These are phyloP conservation scores for Calvadosia cruxmelitensis DNA, from an alignment of 30 jellyfish, hydroid and myxozoan species.

Conservation along the genomic window DNA sequence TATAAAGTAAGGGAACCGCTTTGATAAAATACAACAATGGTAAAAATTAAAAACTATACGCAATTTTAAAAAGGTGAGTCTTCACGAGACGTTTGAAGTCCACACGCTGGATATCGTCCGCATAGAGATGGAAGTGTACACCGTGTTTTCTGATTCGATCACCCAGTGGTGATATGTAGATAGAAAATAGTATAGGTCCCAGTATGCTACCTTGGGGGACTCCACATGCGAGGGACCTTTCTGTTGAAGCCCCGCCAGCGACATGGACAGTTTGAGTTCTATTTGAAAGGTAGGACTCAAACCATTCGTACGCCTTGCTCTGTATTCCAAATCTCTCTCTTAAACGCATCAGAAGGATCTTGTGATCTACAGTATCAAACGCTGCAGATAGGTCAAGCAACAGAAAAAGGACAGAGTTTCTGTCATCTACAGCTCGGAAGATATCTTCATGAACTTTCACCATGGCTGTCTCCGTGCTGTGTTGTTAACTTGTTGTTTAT, in stretches of 20 bases:
- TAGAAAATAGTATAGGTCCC: background rate
- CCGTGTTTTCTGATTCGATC: background rate
- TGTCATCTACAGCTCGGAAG: background rate
- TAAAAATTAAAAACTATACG: too few relatives aligned
- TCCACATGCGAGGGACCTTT: background rate
- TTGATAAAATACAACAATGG: too few relatives aligned
- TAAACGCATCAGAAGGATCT: background rate
- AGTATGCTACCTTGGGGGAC: background rate
- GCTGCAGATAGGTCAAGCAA: background rate
- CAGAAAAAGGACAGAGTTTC: background rate
- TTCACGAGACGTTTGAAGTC: too few relatives aligned
- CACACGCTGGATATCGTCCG: background rate
- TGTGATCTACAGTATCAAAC: background rate
- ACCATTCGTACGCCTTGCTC: background rate
- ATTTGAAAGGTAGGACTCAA: background rate
- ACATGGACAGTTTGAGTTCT: background rate
- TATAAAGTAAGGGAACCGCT: too few relatives aligned
- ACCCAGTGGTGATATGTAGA: background rate
- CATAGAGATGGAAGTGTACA: background rate
- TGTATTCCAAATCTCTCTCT: background rate
- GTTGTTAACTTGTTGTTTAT: background rate
- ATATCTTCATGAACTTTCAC: background rate
- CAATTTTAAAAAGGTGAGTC: too few relatives aligned
- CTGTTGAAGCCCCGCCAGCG: background rate
- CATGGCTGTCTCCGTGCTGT: background rate